These are phyloP conservation scores for Ommatoiulus sabulosus DNA, from an alignment of 2,888 invertebrate genomes.

Conservation along the genomic window DNA sequence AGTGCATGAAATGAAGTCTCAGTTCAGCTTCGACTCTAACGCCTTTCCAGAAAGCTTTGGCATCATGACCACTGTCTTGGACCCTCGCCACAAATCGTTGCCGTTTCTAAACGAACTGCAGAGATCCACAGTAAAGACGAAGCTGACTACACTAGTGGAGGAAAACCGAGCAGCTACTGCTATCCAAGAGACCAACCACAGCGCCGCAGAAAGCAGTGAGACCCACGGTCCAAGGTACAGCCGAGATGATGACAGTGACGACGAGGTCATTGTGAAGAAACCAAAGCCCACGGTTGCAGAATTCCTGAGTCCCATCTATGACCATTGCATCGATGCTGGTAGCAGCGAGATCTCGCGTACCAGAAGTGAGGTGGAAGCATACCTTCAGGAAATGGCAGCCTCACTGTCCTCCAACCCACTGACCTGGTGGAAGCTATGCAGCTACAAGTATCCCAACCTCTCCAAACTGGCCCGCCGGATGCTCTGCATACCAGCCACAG, in stretches of 20 bases:
- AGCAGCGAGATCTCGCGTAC: not conserved
- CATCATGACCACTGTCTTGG: conserved; percentile 42
- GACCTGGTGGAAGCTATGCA: conserved; percentile 59
- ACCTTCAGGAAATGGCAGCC: conserved; percentile 54
- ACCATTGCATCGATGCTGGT: not conserved
- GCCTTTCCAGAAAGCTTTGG: conserved; percentile 47
- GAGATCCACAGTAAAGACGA: conserved; percentile 13
- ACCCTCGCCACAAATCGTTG: conserved; percentile 34
- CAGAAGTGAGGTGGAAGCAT: conserved; percentile 52
- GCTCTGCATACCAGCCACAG: conserved; percentile 57
- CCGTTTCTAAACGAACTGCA: conserved; percentile 44
- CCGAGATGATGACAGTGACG: conserved; percentile 22
- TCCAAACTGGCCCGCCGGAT: conserved; percentile 57
- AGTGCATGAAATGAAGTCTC: not conserved
- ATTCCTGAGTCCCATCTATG: conserved; percentile 36
- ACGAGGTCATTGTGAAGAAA: not conserved
- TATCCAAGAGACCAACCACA: not conserved
- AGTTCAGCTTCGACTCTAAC: conserved; percentile 49
- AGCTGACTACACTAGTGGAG: conserved; percentile 30
- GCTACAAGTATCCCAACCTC: conserved; percentile 55
- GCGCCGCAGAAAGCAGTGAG: not conserved
- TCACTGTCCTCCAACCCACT: conserved; percentile 56
- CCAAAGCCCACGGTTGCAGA: conserved; percentile 17
- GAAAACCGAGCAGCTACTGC: conserved; percentile 35
- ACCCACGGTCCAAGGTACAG: not conserved